phyloP scores from a whole-genome alignment of 2,797 vertebrate genomes.

The Syngnathus rostellatus region DNA sequence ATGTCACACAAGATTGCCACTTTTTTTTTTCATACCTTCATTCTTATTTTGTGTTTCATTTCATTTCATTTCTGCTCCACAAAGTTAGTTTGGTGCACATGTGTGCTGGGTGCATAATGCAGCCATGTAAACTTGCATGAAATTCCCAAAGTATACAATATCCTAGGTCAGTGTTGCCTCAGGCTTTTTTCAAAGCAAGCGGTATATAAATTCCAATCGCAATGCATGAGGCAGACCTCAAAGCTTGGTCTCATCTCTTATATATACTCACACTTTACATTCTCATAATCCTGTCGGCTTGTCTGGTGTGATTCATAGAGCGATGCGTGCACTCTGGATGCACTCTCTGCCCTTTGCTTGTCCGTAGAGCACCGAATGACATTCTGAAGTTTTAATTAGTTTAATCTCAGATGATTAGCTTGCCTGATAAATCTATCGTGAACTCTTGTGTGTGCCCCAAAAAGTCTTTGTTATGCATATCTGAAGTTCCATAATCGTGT shows the following conservation, averaged over 20 bases:
- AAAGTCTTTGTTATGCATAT: conserved; percentile 19
- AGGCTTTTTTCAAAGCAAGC: conserved; percentile 29
- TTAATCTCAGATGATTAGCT: conserved; percentile 44
- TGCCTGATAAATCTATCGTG: conserved; percentile 30
- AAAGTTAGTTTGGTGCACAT: background rate
- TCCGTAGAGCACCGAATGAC: conserved; percentile 28
- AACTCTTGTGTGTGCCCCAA: conserved; percentile 16
- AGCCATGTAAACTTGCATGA: conserved; percentile 35
- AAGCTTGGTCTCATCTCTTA: conserved; percentile 28
- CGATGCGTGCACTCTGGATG: conserved; percentile 14
- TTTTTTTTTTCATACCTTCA: background rate
- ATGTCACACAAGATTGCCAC: conserved; percentile 11
- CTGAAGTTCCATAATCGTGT: conserved; percentile 12
- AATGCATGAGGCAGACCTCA: conserved; percentile 34
- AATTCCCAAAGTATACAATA: background rate
- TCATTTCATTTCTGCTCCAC: background rate
- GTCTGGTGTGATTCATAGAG: conserved; percentile 22
- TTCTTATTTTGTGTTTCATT: background rate
- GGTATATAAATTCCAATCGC: conserved; percentile 41
- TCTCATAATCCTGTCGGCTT: conserved; percentile 17
- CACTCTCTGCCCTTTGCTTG: conserved; percentile 18
- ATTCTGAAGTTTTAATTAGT: conserved; percentile 55
- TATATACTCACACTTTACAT: conserved; percentile 7
- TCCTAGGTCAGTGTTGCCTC: conserved; percentile 39
- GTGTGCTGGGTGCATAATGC: background rate